A percentile compares a stretch with the other conserved stretches of the same genome.
Conservation (phyloP, 2,113 vertebrate species). For the Embiotoca jacksoni region DNA sequence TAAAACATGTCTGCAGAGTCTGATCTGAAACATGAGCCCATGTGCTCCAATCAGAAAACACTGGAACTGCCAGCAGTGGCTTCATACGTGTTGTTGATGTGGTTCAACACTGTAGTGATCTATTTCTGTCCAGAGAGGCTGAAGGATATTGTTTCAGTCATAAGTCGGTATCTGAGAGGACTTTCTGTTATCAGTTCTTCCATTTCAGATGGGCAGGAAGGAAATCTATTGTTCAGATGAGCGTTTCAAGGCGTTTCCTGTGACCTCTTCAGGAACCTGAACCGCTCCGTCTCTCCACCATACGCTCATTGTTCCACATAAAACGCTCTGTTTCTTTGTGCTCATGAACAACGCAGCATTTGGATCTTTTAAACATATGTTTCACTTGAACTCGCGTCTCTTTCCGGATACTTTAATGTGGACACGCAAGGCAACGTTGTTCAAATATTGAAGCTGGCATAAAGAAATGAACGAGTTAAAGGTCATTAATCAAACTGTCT, state of each 20-base stretch:
- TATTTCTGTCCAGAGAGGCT: constrained; percentile 24
- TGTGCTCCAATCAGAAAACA: neutral
- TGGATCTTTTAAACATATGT: neutral
- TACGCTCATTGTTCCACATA: constrained; percentile 37
- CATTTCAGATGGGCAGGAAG: constrained; percentile 75
- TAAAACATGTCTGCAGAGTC: constrained; percentile 2
- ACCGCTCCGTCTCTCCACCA: neutral
- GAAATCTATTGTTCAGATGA: constrained; percentile 78
- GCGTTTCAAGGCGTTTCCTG: constrained; percentile 68
- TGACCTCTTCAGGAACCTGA: constrained; percentile 49
- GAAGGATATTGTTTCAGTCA: neutral
- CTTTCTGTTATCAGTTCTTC: constrained; percentile 41
- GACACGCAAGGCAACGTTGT: neutral
- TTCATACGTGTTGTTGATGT: neutral
- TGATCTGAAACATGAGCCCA: neutral
- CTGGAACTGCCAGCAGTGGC: neutral
- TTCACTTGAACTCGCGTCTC: neutral
- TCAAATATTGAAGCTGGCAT: neutral
- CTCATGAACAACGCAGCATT: neutral
- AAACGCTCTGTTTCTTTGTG: constrained; percentile 32
- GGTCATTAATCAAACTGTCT: too few relatives aligned
- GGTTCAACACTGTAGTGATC: constrained; percentile 5
- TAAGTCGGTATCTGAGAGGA: constrained; percentile 7
- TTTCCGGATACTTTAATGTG: neutral
- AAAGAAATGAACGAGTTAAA: neutral